Base-by-base conservation (phyloP, 2,888 invertebrate genomes). In the Hermodice carunculata region DNA sequence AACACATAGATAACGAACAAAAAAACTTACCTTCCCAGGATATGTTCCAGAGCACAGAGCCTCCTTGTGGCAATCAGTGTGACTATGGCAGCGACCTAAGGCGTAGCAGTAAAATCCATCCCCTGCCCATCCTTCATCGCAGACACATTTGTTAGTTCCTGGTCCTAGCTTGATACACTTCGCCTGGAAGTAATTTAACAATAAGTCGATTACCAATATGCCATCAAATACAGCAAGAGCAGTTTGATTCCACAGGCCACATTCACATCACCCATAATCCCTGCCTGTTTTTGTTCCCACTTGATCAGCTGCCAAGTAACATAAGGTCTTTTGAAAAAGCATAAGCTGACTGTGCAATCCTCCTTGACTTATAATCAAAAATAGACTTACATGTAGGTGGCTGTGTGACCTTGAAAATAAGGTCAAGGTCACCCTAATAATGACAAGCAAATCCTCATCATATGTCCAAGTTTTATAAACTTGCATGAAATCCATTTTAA, bases 1-100 rank as follows among this genome's bases (percentile, higher is more conserved):
- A n/a, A n/a, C n/a, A n/a, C n/a, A n/a, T n/a, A n/a, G n/a, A n/a
- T n/a, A 11, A 32, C 22, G 37, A 5, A 52, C 29, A 14, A 43
- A 48, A n/a, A 34, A 17, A 48, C n/a, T 14, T 67, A 76, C 76
- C 68, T 72, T 95, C 94, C 0, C 85, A 88, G 54, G 82, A 91
- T 17, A 22, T 26, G 56, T 58, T 17, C 66, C 63, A 4, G 65
- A 34, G 60, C 82, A 82, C 1, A 29, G 28, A 3, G 80, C 80
- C 59, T 80, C 67, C 4, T 53, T 53, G 52, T 80, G 71, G 67
- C 82, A 82, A 53, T 79, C 72, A 3, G 54, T 52, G 61, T 77
- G 71, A n/a, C 29, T 49, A 26, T 59, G 24, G 61, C 82, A 83
- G 11, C 69, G 53, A 11, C 70, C 71, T 26, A 73, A 70, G 6